Percentiles rank a stretch among this genome's conserved stretches.
These are phyloP conservation scores for Heteromormyrus szaboi DNA, from an alignment of 2,797 vertebrate species.

Conservation along the genomic window DNA sequence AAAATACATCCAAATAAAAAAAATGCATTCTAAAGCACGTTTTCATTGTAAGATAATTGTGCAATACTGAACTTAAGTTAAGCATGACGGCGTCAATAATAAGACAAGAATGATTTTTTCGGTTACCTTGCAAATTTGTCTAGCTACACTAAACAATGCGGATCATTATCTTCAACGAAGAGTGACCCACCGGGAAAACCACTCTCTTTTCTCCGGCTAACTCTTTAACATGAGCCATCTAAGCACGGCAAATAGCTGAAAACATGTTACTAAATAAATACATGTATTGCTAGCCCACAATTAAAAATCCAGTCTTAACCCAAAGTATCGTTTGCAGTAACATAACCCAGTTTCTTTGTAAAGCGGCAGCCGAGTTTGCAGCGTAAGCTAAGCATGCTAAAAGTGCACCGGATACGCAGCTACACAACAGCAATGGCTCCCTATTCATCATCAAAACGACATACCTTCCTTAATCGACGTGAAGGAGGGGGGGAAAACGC, in stretches of 20 bases:
- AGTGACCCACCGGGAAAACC: neutral
- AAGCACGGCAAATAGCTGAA: neutral
- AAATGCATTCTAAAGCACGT: neutral
- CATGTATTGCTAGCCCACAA: neutral
- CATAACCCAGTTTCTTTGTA: neutral
- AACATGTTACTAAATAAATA: neutral
- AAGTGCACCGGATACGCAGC: neutral
- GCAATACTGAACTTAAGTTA: neutral
- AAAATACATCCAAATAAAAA: neutral
- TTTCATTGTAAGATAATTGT: neutral
- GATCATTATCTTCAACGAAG: neutral
- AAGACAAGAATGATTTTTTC: neutral
- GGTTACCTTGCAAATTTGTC: neutral
- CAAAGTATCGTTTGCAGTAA: neutral
- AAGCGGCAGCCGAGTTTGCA: neutral
- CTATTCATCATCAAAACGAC: neutral
- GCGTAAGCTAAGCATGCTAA: neutral
- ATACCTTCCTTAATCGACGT: neutral
- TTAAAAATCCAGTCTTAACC: neutral
- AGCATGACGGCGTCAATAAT: neutral
- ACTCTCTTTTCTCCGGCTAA: neutral
- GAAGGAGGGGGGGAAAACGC: neutral
- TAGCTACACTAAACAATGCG: neutral
- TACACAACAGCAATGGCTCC: neutral
- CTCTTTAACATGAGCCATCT: neutral